These are phyloP conservation scores for Aptenodytes patagonicus DNA, from an alignment of 2,113 vertebrate genomes.

Conservation along the genomic window DNA sequence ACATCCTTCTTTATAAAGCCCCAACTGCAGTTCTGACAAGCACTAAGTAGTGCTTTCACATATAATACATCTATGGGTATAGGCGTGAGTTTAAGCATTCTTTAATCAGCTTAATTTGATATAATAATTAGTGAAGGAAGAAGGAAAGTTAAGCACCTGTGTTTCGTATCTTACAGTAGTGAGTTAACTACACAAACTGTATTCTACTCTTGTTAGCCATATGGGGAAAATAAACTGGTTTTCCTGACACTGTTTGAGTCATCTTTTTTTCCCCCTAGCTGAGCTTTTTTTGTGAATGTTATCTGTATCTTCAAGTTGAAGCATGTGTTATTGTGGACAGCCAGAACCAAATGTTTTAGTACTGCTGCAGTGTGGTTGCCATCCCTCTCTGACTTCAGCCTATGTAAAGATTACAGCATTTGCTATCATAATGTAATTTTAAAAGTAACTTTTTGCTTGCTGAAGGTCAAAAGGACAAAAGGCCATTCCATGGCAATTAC, in stretches of 20 bases:
- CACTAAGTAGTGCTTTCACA: not conserved
- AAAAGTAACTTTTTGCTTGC: not conserved
- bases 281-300: not conserved
- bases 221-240: not conserved
- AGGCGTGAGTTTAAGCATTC: not conserved
- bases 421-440: not conserved
- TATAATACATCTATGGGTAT: not conserved
- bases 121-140: not conserved
- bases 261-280: not conserved
- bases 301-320: constrained; percentile 6
- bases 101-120: not conserved
- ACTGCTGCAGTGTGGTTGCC: not conserved
- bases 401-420: constrained; percentile 9
- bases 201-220: not conserved
- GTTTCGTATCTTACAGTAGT: not conserved
- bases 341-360: constrained; percentile 21
- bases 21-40: not conserved
- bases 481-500: constrained; percentile 1
- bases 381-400: not conserved
- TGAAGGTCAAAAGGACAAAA: constrained; percentile 21
- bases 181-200: not conserved
- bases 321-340: not conserved
- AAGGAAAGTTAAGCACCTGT: not conserved
- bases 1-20: not conserved
- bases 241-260: not conserved